phyloP scores from a whole-genome alignment of 1,140 invertebrate species.

The Eurosta solidaginis region DNA sequence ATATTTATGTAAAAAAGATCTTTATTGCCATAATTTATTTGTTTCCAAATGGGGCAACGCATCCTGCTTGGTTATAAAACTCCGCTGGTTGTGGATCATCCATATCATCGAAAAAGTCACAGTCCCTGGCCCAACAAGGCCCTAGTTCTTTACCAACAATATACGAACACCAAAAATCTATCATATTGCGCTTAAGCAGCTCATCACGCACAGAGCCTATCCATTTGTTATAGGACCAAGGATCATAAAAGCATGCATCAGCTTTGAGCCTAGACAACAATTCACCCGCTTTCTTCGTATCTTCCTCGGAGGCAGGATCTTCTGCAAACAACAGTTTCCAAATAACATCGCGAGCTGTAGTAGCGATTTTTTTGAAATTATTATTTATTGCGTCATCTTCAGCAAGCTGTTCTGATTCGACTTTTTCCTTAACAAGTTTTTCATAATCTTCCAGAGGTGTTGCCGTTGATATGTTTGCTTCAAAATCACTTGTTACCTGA shows the following conservation, averaged over 20 bases:
- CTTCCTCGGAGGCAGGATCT: background rate
- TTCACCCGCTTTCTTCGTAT: background rate
- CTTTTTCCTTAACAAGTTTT: too few relatives aligned
- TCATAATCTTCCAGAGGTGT: background rate
- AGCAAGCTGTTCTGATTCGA: too few relatives aligned
- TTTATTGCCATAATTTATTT: too few relatives aligned
- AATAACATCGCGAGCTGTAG: background rate
- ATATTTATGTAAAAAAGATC: too few relatives aligned
- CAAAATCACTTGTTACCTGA: background rate
- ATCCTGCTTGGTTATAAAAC: conserved; percentile 42
- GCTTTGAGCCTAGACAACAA: background rate
- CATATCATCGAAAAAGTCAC: conserved; percentile 45
- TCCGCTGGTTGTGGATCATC: conserved; percentile 44
- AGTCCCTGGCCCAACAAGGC: background rate
- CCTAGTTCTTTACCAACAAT: background rate
- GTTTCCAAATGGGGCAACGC: too few relatives aligned
- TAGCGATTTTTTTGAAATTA: background rate
- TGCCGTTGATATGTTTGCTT: background rate
- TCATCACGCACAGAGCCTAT: background rate
- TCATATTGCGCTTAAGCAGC: background rate
- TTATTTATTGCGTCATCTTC: too few relatives aligned
- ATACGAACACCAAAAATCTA: background rate
- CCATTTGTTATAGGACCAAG: background rate
- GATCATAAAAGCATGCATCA: background rate
- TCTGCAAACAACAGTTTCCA: background rate